phyloP scores from a whole-genome alignment of 2,113 vertebrate genomes.

The Carlito syrichta region DNA sequence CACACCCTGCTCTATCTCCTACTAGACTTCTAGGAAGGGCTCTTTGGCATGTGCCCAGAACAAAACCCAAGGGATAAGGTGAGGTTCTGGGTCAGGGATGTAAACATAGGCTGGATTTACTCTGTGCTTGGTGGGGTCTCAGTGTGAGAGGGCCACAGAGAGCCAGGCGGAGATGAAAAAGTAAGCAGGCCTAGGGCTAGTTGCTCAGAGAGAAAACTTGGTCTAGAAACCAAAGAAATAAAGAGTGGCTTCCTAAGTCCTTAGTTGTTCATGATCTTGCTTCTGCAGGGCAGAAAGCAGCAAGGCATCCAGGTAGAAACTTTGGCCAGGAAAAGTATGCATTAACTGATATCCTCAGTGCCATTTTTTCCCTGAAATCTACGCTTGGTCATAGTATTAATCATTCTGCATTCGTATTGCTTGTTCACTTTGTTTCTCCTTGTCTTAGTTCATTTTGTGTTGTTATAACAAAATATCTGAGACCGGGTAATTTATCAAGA shows the following conservation, averaged over 20 bases:
- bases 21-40: background rate
- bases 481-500: background rate
- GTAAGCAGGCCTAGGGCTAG: background rate
- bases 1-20: too few relatives aligned
- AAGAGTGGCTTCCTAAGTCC: background rate
- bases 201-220: background rate
- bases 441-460: background rate
- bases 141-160: background rate
- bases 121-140: background rate
- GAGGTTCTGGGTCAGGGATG: background rate
- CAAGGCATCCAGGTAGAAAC: fast-evolving
- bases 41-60: background rate
- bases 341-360: fast-evolving
- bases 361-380: background rate
- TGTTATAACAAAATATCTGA: background rate
- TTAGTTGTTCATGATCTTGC: background rate
- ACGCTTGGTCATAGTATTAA: background rate
- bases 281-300: background rate
- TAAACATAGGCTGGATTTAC: background rate
- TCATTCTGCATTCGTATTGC: too few relatives aligned
- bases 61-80: background rate
- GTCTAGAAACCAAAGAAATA: background rate
- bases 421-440: background rate
- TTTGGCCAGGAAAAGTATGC: background rate
- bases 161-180: background rate